These are phyloP conservation scores for Drosophila quinaria DNA, from an alignment of 2,888 invertebrate species.

Conservation along the genomic window DNA sequence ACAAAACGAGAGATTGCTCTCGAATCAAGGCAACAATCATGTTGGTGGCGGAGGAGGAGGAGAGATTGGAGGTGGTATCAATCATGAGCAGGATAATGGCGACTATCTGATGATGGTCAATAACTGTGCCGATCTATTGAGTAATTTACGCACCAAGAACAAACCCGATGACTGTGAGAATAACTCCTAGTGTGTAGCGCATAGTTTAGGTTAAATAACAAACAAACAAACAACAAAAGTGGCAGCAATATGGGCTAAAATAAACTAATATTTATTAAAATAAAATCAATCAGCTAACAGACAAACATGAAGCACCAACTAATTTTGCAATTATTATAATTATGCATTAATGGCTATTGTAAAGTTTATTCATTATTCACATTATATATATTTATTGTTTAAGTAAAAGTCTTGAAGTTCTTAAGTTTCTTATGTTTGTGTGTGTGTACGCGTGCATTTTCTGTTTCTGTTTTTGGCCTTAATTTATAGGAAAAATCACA, in stretches of 20 bases:
- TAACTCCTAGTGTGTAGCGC: conserved; percentile 85
- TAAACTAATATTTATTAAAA: conserved; percentile 72
- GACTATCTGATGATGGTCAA: conserved; percentile 87
- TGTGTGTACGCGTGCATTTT: conserved; percentile 60
- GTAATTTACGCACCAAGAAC: conserved; percentile 86
- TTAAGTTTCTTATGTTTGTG: conserved; percentile 46
- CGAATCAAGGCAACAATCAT: conserved; percentile 68
- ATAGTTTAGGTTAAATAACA: conserved; percentile 64
- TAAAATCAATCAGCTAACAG: conserved; percentile 47
- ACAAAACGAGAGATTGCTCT: conserved; percentile 74
- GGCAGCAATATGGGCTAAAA: conserved; percentile 24
- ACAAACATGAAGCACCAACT: conserved; percentile 46
- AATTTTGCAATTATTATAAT: conserved; percentile 65
- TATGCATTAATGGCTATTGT: conserved; percentile 62
- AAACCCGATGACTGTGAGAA: conserved; percentile 86
- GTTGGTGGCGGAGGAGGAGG: conserved; percentile 29
- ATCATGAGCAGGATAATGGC: conserved; percentile 84
- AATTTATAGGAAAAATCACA: conserved; percentile 43
- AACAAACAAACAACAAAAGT: conserved; percentile 26
- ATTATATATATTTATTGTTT: conserved; percentile 7
- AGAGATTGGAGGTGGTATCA: conserved; percentile 48
- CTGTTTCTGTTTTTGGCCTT: conserved; percentile 50
- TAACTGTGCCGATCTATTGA: conserved; percentile 88
- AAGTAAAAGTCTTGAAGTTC: conserved; percentile 52
- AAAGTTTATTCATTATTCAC: conserved; percentile 32